Percentiles rank a stretch among this genome's conserved stretches.
Evolutionary conservation across 2,113 vertebrate genomes (phyloP).

Genomic region (Ctenomys sociabilis): DNA sequence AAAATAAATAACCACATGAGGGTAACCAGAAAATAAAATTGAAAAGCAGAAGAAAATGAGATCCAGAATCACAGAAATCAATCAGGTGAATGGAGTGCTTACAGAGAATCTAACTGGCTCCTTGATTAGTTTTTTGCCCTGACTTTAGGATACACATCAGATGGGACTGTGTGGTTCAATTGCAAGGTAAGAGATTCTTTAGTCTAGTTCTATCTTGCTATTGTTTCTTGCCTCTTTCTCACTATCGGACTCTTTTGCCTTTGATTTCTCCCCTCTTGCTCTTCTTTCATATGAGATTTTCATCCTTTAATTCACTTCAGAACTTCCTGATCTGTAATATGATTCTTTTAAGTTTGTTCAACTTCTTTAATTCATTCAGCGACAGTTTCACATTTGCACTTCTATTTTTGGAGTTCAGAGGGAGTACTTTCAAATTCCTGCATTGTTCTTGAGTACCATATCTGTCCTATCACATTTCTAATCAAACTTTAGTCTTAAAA

Average conservation of each 20-base stretch:
- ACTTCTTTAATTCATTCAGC: conserved; percentile 58
- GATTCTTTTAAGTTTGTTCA: conserved; percentile 64
- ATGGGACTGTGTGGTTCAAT: neutral
- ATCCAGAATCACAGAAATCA: neutral
- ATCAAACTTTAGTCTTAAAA: conserved; percentile 65
- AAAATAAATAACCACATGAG: neutral
- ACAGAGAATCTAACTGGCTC: neutral
- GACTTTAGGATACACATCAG: neutral
- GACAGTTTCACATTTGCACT: conserved; percentile 69
- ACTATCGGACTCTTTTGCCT: neutral
- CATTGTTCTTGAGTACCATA: conserved; percentile 60
- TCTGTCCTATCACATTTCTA: conserved; percentile 65
- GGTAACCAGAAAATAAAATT: neutral
- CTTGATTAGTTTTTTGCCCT: neutral
- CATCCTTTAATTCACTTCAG: conserved; percentile 65
- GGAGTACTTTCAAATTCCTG: conserved; percentile 54
- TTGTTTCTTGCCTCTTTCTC: neutral
- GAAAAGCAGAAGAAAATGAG: neutral
- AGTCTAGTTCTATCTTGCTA: neutral
- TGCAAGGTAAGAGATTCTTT: neutral
- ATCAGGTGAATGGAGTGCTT: neutral
- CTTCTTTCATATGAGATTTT: conserved; percentile 38
- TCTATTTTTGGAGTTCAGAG: conserved; percentile 72
- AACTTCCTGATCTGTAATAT: conserved; percentile 54
- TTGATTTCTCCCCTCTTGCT: neutral